Base-by-base conservation (phyloP, 2,113 vertebrate species). In the Cheilinus undulatus region DNA sequence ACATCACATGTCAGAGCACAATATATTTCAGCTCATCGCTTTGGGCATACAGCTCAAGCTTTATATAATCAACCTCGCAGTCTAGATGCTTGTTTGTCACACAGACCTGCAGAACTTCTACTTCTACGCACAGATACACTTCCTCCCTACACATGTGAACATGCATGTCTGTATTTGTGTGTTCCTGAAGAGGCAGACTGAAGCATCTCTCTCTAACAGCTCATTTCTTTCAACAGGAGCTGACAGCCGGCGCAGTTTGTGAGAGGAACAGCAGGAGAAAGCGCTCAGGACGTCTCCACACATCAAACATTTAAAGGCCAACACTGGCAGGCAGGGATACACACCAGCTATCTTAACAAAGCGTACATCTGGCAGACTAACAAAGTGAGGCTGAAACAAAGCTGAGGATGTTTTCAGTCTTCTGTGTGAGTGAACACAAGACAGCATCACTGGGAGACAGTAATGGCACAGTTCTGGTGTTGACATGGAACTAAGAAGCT, bases 241-340 rank as follows among this genome's bases (percentile, higher is more conserved):
- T 48, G 72, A 84, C 49, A 77, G 68, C 43, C 38, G 2, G 66
- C 27, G 59, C 68, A 71, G 80, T 69, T 66, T 58, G 76, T 48
- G 48, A 71, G 69, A 76, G 70, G 62, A 84, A 46, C 32, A 72
- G 75, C 71, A 63, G 71, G 50, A 68, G 26, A 65, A 65, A 62
- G 58, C 20, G 26, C 76, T 68, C 69, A 65, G 69, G 58, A 80
- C 30, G 24, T 72, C 86, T 67, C 70, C 12, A 22, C 60, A 69
- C 78, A 91, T 89, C 67, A 92, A 89, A 89, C 78, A 92, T 86
- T 92, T 87, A 92, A 87, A 82, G 65, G 53, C 34, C 52, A 78
- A 49, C 69, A 11, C 28, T 48, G 40, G 19, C 8, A 68, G 67
- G 7, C 49, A 67, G 40, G 45, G 34, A 72, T 34, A 30, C 52